phyloP scores from a whole-genome alignment of 2,888 invertebrate species.

The Lycaena phlaeas region DNA sequence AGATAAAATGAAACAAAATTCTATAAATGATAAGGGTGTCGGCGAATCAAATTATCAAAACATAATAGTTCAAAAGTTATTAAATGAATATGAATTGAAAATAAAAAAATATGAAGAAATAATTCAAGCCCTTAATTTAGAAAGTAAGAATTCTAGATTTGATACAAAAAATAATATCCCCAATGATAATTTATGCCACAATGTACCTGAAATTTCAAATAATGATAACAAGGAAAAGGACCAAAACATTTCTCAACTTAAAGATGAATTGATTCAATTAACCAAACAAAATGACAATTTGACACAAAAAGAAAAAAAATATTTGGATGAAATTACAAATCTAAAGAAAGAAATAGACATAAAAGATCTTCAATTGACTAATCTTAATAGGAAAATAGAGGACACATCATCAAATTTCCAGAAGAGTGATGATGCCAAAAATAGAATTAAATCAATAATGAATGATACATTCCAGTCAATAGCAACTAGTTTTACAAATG shows the following conservation, averaged over 20 bases:
- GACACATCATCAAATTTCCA: slow-evolving; percentile 13
- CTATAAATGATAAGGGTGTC: slow-evolving; percentile 21
- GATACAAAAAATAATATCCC: slow-evolving; percentile 4
- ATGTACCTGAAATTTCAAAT: slow-evolving; percentile 26
- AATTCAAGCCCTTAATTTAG: slow-evolving; percentile 29
- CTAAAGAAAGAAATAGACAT: slow-evolving; percentile 24
- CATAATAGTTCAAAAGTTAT: slow-evolving; percentile 43
- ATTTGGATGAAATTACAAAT: slow-evolving; percentile 25
- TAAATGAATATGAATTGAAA: slow-evolving; percentile 56
- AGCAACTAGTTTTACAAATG: slow-evolving; percentile 39
- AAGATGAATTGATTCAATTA: slow-evolving; percentile 29
- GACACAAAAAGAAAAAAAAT: slow-evolving; percentile 18
- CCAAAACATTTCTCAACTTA: slow-evolving; percentile 27
- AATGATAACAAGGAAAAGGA: slow-evolving; percentile 28
- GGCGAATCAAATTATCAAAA: slow-evolving; percentile 28
- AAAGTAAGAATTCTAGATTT: slow-evolving; percentile 18
- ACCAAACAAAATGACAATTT: slow-evolving; percentile 15
- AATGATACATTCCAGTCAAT: slow-evolving; percentile 53
- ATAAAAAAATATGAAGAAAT: slow-evolving; percentile 51
- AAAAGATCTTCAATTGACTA: slow-evolving; percentile 17
- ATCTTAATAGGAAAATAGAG: slow-evolving; percentile 22
- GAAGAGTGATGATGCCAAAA: slow-evolving; percentile 16
- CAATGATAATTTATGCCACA: slow-evolving; percentile 2
- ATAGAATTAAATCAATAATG: slow-evolving; percentile 43
- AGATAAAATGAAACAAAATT: slow-evolving; percentile 33